Base-by-base conservation (phyloP, 2,888 invertebrate species). In the Stenoptilia bipunctidactyla region DNA sequence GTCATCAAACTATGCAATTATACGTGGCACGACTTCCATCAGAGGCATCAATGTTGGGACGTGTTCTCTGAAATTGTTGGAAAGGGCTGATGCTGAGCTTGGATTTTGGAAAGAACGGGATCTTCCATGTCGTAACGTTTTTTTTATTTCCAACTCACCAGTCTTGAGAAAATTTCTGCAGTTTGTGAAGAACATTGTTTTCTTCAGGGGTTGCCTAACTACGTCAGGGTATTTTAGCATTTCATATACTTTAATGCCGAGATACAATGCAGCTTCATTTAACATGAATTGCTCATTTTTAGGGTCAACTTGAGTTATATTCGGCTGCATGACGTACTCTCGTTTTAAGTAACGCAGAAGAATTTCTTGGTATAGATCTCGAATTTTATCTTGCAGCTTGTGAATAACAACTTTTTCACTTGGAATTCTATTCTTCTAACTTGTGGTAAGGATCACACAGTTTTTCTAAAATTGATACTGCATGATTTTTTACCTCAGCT, bases 371-470 rank as follows among this genome's bases (percentile, higher is more conserved):
- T 44, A 44, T 27, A 38, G 13, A n/a, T n/a, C n/a, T 14, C 38
- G 36, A 36, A 42, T 39, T 39, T 39, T 42, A 15, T 37, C 44
- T 33, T 44, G 44, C 13, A 44, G 41, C 15, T 44, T 46, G 42
- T 44, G 44, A 42, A 44, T 35, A 40, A 46, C 42, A 6, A 46
- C 42, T 36, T 46, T 43, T 36, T 42, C 42, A 30, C 41, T 44
- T 47, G 41, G 38, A 48, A 48, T 41, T 48, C 43, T 34, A 40
- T 27, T 46, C 46, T 48, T 46, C 45, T 34, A 45, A 37, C 33
- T 42, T 43, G 40, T 43, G 36, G 41, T 45, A 45, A 13, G 40
- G 45, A 34, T 45, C 40, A 39, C 27, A 36, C 8, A 45, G 40
- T 39, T 43, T 43, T 43, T 45, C 40, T 20, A 45, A 33, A 37